phyloP scores from a whole-genome alignment of 2,888 invertebrate species.

The Parnassius mnemosyne region DNA sequence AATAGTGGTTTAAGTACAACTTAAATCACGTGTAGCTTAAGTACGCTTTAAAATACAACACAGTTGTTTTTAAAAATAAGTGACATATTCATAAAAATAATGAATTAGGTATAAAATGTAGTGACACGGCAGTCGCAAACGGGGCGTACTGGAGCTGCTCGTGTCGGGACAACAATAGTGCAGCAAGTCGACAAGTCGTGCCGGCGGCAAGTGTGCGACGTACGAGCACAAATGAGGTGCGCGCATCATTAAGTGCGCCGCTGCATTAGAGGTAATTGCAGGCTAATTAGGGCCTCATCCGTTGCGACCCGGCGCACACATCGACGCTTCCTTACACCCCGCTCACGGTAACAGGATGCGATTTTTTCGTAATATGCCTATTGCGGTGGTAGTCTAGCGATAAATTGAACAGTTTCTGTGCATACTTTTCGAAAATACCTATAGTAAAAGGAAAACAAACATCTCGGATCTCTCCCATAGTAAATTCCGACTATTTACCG shows the following conservation, averaged over 20 bases:
- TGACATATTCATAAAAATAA: too few species aligned
- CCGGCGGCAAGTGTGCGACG: constrained; percentile 28
- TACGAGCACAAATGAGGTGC: constrained; percentile 52
- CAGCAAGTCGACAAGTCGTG: constrained; percentile 25
- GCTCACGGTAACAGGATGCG: constrained; percentile 35
- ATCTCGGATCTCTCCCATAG: too few species aligned
- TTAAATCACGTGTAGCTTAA: too few species aligned
- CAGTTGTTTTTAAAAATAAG: too few species aligned
- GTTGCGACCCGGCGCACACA: constrained; percentile 51
- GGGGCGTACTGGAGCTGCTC: constrained; percentile 20
- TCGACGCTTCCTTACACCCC: constrained; percentile 36
- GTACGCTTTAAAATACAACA: too few species aligned
- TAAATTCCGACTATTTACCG: too few species aligned
- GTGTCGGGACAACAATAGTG: constrained; percentile 10
- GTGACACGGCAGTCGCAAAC: constrained; percentile 27
- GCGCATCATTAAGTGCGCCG: constrained; percentile 61
- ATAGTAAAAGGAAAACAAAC: too few species aligned
- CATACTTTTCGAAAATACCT: too few species aligned
- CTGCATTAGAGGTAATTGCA: constrained; percentile 71
- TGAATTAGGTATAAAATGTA: neutral
- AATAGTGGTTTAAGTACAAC: too few species aligned
- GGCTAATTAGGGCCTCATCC: constrained; percentile 70
- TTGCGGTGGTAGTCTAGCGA: too few species aligned
- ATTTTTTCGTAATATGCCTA: constrained; percentile 36
- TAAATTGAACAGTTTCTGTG: too few species aligned